Conservation (phyloP, 1,140 invertebrate genomes). For the Philaenus spumarius region DNA sequence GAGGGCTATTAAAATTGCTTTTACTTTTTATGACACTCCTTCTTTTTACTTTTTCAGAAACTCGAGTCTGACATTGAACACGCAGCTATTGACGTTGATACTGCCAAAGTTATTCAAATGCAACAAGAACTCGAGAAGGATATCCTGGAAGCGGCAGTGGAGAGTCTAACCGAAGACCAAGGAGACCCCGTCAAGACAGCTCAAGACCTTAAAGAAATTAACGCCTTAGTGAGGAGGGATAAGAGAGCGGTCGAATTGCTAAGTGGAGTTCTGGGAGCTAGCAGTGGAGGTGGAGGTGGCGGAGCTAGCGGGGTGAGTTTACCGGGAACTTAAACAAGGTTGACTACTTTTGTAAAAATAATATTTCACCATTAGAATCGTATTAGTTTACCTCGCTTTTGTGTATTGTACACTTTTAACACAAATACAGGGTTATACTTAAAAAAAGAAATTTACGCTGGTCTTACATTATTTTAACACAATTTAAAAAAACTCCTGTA, state of each 20-base stretch:
- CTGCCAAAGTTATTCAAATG: constrained; percentile 23
- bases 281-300: constrained; percentile 21
- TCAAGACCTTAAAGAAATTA: constrained; percentile 16
- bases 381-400: too few species aligned
- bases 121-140: constrained; percentile 27
- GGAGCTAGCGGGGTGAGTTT: not conserved
- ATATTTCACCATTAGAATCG: too few species aligned
- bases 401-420: too few species aligned
- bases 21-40: not conserved
- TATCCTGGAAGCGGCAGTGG: constrained; percentile 25
- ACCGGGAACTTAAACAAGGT: too few species aligned
- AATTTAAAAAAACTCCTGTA: too few species aligned
- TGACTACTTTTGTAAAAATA: too few species aligned
- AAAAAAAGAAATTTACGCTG: too few species aligned
- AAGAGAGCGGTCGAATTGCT: constrained; percentile 28
- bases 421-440: too few species aligned
- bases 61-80: constrained; percentile 25
- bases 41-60: constrained; percentile 19
- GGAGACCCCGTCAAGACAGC: constrained; percentile 4
- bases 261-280: constrained; percentile 21
- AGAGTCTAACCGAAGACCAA: constrained; percentile 11
- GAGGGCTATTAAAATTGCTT: too few species aligned
- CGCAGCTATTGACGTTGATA: constrained; percentile 13
- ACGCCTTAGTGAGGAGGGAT: constrained; percentile 25
- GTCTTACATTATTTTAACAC: too few species aligned